Conservation (phyloP, 92 coral and sea anemone species). For the Galaxea fascicularis region DNA sequence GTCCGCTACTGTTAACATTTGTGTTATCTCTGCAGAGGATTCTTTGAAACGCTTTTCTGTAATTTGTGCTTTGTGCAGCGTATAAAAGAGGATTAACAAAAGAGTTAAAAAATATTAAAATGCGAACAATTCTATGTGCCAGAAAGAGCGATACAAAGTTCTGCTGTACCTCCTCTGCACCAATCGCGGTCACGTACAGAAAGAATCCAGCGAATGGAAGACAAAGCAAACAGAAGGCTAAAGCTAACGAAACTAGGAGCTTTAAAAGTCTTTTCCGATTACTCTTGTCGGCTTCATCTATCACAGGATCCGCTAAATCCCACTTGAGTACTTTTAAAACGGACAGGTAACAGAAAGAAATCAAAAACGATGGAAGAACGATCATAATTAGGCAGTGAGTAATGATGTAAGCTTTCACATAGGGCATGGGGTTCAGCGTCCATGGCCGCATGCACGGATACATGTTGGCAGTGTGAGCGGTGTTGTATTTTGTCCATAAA, state of each 20-base stretch:
- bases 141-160: not conserved
- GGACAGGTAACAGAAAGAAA: conserved; percentile 48
- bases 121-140: conserved; percentile 32
- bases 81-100: conserved; percentile 55
- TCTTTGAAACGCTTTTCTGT: conserved; percentile 29
- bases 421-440: conserved; percentile 20
- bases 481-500: not conserved
- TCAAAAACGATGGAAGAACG: conserved; percentile 43
- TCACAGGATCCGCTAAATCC: conserved; percentile 11
- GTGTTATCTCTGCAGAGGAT: conserved; percentile 9
- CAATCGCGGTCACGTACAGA: conserved; percentile 1
- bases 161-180: not conserved
- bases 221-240: conserved; percentile 35
- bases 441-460: conserved; percentile 47
- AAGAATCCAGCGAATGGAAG: conserved; percentile 64
- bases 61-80: conserved; percentile 67
- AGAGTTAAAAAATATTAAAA: conserved; percentile 49
- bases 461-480: not conserved
- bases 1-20: not conserved
- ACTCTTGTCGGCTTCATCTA: conserved; percentile 18
- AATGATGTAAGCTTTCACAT: conserved; percentile 36
- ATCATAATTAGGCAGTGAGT: conserved; percentile 24
- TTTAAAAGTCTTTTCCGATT: conserved; percentile 48
- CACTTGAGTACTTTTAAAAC: conserved; percentile 22
- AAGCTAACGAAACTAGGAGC: conserved; percentile 49